Conservation (phyloP, 2,888 invertebrate genomes). For the Melinopterus prodromus region DNA sequence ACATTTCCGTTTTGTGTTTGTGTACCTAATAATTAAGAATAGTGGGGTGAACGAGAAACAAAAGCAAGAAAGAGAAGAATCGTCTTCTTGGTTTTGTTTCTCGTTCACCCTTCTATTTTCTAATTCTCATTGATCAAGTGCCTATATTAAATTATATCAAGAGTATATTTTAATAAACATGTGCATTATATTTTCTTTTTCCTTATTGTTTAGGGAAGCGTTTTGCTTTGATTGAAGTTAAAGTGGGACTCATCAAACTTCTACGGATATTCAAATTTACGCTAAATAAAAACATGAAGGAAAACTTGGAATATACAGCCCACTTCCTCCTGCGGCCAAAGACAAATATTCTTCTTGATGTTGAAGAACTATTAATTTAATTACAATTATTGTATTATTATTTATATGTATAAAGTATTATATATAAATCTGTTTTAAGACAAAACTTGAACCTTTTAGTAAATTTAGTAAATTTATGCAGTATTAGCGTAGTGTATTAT, state of each 20-base stretch:
- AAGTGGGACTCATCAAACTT: slow-evolving; percentile 16
- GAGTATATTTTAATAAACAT: too few relatives aligned
- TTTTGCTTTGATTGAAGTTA: slow-evolving; percentile 18
- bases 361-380: slow-evolving; percentile 61
- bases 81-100: too few relatives aligned
- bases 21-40: too few relatives aligned
- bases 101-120: too few relatives aligned
- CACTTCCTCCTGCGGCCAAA: slow-evolving; percentile 63
- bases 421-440: background rate
- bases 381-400: background rate
- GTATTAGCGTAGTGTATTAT: too few relatives aligned
- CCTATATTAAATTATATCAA: too few relatives aligned
- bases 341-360: slow-evolving; percentile 70
- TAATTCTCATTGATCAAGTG: too few relatives aligned
- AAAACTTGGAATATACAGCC: background rate
- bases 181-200: background rate
- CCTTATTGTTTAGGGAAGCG: slow-evolving; percentile 10
- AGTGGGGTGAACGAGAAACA: too few relatives aligned
- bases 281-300: slow-evolving; percentile 12
- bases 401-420: background rate
- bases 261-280: slow-evolving; percentile 22
- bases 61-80: too few relatives aligned
- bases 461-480: too few relatives aligned
- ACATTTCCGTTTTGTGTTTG: too few relatives aligned
- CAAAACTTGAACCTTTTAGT: too few relatives aligned